Percentiles rank a stretch among this genome's conserved stretches.
phyloP scores from a whole-genome alignment of 2,113 vertebrate genomes.

The Prionailurus viverrinus region DNA sequence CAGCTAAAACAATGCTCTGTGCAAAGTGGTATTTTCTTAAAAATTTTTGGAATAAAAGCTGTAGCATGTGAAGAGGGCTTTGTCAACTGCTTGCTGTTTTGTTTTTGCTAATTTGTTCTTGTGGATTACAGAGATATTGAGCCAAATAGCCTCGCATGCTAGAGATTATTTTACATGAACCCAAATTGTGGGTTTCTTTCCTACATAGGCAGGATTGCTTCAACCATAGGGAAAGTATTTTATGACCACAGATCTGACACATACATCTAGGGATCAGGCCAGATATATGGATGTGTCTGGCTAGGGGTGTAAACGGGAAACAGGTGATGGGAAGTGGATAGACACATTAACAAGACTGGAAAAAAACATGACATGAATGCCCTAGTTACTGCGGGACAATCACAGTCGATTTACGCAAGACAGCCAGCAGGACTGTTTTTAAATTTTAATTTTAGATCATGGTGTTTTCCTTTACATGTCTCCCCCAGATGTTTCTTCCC shows the following conservation, averaged over 20 bases:
- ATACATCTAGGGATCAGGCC: not conserved
- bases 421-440: not conserved
- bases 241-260: slow-evolving; percentile 50
- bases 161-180: slow-evolving; percentile 43
- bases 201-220: not conserved
- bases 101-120: slow-evolving; percentile 38
- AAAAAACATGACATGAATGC: not conserved
- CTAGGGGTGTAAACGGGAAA: not conserved
- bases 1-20: slow-evolving; percentile 24
- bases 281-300: slow-evolving; percentile 16
- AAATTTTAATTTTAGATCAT: slow-evolving; percentile 40
- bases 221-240: slow-evolving; percentile 49
- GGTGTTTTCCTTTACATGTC: not conserved
- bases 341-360: not conserved
- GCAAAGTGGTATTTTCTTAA: not conserved
- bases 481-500: not conserved
- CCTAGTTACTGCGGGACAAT: not conserved
- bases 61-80: not conserved
- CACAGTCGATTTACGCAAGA: not conserved
- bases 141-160: not conserved
- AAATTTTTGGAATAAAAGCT: slow-evolving; percentile 12
- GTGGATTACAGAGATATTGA: not conserved
- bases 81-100: not conserved
- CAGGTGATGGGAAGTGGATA: slow-evolving; percentile 7
- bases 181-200: slow-evolving; percentile 51